Evolutionary conservation across 2,888 invertebrate species (phyloP), one percentile per base, ranked within the genome.

Genomic region (Lasioglossum villosulum): DNA sequence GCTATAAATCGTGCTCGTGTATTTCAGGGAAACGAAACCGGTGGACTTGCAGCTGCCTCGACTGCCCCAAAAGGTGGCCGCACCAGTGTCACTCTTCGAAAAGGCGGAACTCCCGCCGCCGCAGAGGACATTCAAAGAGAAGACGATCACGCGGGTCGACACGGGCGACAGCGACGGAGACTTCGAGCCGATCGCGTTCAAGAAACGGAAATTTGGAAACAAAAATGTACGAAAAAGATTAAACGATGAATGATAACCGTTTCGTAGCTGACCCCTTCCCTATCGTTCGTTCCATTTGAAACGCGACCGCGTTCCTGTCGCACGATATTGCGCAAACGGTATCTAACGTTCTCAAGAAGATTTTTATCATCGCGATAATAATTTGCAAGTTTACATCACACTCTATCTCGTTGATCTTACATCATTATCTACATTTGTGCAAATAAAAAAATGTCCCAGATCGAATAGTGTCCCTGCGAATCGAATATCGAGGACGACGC

Each of bases 41-140:
- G 94, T 97, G 2, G 97, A 98, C 95, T 96, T 97, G 72, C 97
- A 98, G 92, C 95, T 98, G 80, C 98, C 98, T 0, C 95, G 96
- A 89, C 30, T 30, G 8, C 1, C 63, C 6, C 95, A 95, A 71
- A 95, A 95, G 82, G 88, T 90, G 45, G 75, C 23, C 34, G 23
- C 91, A 48, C 90, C 90, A 6, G 90, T 95, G 1, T 96, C 96
- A 4, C 95, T 95, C 0, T 96, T 96, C 0, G 88, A 85, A 16
- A 91, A 83, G 37, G 68, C 79, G 4, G 94, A 96, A 76, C 94
- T 96, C 66, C 95, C 96, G 82, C 95, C 96, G 0, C 94, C 95
- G 68, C 95, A 95, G 68, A 95, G 94, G 74, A 95, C 95, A 88
- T 97, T 97, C 91, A 96, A 96, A 90, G 97, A 97, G 91, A 97